Percentiles rank a stretch among this genome's conserved stretches.
Evolutionary conservation across 2,888 invertebrate species (phyloP).

Genomic region (Drosophila peninsularis): DNA sequence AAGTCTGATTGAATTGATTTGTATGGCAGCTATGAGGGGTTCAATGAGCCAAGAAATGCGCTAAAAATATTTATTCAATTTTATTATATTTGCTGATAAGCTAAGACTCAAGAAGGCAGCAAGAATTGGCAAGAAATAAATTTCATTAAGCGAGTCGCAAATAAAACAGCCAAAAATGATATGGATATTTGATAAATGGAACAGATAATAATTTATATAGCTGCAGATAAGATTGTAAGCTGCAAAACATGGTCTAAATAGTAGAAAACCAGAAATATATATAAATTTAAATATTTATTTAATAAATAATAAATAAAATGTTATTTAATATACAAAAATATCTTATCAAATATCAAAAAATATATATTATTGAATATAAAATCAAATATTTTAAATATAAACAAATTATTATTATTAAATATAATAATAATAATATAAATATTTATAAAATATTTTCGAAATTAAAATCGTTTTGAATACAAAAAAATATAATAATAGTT

Average conservation of each 20-base stretch:
- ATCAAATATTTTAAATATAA: too few relatives aligned
- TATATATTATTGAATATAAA: too few relatives aligned
- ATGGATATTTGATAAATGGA: background rate
- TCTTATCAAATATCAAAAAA: too few relatives aligned
- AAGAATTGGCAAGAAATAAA: background rate
- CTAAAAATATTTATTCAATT: background rate
- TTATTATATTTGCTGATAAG: background rate
- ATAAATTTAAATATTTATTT: too few relatives aligned
- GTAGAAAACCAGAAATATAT: too few relatives aligned
- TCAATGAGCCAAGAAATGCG: background rate
- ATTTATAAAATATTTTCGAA: too few relatives aligned
- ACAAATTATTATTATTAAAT: too few relatives aligned
- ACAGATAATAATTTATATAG: background rate
- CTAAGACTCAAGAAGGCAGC: background rate
- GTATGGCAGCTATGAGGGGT: background rate
- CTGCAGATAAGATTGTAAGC: slow-evolving; percentile 4
- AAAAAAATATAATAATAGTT: background rate
- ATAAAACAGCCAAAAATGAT: background rate
- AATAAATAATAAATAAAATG: too few relatives aligned
- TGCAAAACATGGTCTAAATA: background rate
- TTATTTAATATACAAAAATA: too few relatives aligned
- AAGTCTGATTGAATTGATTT: slow-evolving; percentile 5
- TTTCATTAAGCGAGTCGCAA: background rate
- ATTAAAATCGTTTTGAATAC: too few relatives aligned
- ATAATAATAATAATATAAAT: too few relatives aligned